phyloP scores from a whole-genome alignment of 1,140 invertebrate species.

The Drosophila elegans region DNA sequence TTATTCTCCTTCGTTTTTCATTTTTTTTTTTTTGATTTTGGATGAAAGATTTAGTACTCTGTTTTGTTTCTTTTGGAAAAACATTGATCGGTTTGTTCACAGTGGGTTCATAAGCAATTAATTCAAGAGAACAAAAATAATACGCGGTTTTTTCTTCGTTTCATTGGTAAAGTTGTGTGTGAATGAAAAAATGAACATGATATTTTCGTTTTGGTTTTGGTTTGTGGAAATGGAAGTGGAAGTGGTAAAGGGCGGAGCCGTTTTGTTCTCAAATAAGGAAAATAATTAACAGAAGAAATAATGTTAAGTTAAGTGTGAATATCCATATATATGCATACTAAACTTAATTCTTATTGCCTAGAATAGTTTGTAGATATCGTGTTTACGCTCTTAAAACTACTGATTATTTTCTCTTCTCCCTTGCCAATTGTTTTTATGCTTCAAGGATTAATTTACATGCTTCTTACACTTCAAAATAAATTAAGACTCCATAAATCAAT shows the following conservation, averaged over 20 bases:
- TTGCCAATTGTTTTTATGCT: slow-evolving; percentile 31
- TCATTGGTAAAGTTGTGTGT: slow-evolving; percentile 1
- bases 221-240: neutral
- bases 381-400: slow-evolving; percentile 52
- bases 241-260: slow-evolving; percentile 34
- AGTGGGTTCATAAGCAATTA: slow-evolving; percentile 28
- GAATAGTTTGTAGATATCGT: slow-evolving; percentile 53
- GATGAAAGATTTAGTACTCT: slow-evolving; percentile 19
- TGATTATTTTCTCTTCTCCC: slow-evolving; percentile 35
- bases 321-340: slow-evolving; percentile 47
- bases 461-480: slow-evolving; percentile 17
- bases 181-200: slow-evolving; percentile 13
- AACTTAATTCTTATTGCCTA: slow-evolving; percentile 48
- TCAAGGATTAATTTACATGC: slow-evolving; percentile 27
- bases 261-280: slow-evolving; percentile 34
- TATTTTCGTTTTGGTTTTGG: slow-evolving; percentile 19
- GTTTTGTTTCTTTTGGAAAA: slow-evolving; percentile 13
- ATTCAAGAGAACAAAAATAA: slow-evolving; percentile 24
- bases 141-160: slow-evolving; percentile 11
- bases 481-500: slow-evolving; percentile 26
- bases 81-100: slow-evolving; percentile 36
- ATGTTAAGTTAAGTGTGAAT: slow-evolving; percentile 40
- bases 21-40: slow-evolving; percentile 25
- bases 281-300: slow-evolving; percentile 23
- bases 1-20: slow-evolving; percentile 31